A percentile compares a stretch with the other conserved stretches of the same genome.
Evolutionary conservation across 2,888 invertebrate species (phyloP).

Genomic region (Calliscelio sp.): DNA sequence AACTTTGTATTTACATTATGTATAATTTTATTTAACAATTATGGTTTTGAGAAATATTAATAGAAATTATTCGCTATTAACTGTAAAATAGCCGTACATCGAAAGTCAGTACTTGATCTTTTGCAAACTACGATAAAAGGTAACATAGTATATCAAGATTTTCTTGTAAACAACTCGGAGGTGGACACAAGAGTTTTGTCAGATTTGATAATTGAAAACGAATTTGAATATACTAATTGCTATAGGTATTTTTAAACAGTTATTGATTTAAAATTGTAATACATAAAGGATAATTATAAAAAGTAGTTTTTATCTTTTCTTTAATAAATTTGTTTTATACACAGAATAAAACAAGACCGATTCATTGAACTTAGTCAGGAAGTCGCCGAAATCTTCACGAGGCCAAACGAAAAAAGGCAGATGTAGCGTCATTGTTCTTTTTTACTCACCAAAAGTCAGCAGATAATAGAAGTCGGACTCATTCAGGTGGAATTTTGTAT

Average conservation of each 20-base stretch:
- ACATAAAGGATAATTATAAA: conserved; percentile 14
- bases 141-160: conserved; percentile 22
- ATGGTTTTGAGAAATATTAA: conserved; percentile 8
- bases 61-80: conserved; percentile 22
- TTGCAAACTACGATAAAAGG: conserved; percentile 24
- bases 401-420: conserved; percentile 4
- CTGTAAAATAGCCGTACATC: conserved; percentile 23
- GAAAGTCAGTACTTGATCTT: conserved; percentile 32
- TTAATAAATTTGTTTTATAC: conserved; percentile 17
- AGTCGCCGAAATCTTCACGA: conserved; percentile 37
- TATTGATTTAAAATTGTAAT: conserved; percentile 13
- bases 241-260: conserved; percentile 29
- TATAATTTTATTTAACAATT: conserved; percentile 24
- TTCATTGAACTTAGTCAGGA: conserved; percentile 25
- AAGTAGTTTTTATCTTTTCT: conserved; percentile 30
- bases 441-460: background rate
- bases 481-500: conserved; percentile 33
- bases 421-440: conserved; percentile 19
- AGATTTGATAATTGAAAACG: conserved; percentile 40
- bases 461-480: background rate
- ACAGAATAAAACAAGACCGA: conserved; percentile 38
- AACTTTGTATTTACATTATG: conserved; percentile 1
- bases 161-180: conserved; percentile 27
- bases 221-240: conserved; percentile 36
- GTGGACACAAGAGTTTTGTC: conserved; percentile 32